A percentile compares a stretch with the other conserved stretches of the same genome.
Evolutionary conservation across 2,888 invertebrate genomes (phyloP).

Genomic region (Dorcus parallelipipedus): DNA sequence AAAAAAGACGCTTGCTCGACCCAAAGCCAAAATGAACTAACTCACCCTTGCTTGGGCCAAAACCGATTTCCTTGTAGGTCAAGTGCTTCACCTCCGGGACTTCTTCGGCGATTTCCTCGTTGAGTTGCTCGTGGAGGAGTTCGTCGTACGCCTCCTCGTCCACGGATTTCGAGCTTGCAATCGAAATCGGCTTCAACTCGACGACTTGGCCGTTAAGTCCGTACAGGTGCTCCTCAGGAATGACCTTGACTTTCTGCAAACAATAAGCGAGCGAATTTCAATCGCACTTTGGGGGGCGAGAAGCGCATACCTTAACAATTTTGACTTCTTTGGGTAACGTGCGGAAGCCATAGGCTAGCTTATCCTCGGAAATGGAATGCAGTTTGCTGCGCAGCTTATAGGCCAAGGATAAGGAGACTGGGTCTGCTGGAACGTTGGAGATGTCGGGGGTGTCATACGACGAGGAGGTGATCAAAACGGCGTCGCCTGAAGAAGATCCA

Average conservation of each 20-base stretch:
- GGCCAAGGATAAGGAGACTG: slow-evolving; percentile 51
- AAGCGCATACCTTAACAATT: slow-evolving; percentile 19
- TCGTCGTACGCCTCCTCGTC: slow-evolving; percentile 41
- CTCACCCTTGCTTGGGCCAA: slow-evolving; percentile 45
- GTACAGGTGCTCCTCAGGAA: slow-evolving; percentile 53
- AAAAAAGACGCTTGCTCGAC: too few relatives aligned
- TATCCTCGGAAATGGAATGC: slow-evolving; percentile 50
- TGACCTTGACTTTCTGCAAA: slow-evolving; percentile 27
- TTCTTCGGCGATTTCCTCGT: slow-evolving; percentile 24
- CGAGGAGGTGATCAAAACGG: too few relatives aligned
- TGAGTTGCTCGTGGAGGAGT: slow-evolving; percentile 20
- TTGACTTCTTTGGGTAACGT: slow-evolving; percentile 49
- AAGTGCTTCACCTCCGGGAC: slow-evolving; percentile 24
- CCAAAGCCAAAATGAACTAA: slow-evolving; percentile 3
- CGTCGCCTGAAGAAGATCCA: too few relatives aligned
- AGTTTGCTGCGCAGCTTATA: slow-evolving; percentile 44
- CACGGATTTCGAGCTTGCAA: slow-evolving; percentile 14
- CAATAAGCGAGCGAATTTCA: neutral
- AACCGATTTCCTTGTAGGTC: slow-evolving; percentile 50
- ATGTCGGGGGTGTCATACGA: too few relatives aligned
- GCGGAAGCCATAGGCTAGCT: slow-evolving; percentile 53
- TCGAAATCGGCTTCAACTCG: slow-evolving; percentile 44
- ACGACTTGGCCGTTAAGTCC: slow-evolving; percentile 54
- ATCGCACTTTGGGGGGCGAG: too few relatives aligned
- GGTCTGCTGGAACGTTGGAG: slow-evolving; percentile 46